phyloP scores from a whole-genome alignment of 2,888 invertebrate genomes.

The Cryptocheilus praepositus region DNA sequence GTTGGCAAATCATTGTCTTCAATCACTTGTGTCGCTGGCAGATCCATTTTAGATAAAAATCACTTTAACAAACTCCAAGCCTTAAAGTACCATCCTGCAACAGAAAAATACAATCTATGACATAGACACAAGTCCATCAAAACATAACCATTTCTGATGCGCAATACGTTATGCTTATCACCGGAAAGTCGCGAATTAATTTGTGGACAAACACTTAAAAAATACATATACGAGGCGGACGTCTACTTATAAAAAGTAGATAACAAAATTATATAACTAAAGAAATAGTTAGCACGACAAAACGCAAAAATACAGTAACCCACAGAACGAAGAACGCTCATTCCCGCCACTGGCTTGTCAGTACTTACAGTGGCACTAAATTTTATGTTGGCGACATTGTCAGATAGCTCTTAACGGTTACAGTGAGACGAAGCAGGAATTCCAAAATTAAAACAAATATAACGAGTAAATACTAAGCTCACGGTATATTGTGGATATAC shows the following conservation, averaged over 20 bases:
- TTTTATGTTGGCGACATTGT: too few species aligned
- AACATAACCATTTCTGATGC: neutral
- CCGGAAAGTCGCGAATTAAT: neutral
- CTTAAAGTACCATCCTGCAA: neutral
- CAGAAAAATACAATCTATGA: neutral
- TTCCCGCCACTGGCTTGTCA: too few species aligned
- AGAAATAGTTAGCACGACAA: too few species aligned
- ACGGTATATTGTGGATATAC: too few species aligned
- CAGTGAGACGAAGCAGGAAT: too few species aligned
- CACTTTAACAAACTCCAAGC: neutral
- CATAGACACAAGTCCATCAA: neutral
- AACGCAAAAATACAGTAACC: too few species aligned
- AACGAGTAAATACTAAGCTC: too few species aligned
- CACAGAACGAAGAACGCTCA: too few species aligned
- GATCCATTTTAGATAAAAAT: conserved; percentile 30
- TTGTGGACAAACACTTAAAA: neutral
- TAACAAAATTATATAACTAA: too few species aligned
- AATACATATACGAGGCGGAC: neutral
- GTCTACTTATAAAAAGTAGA: neutral
- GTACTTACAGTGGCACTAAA: too few species aligned
- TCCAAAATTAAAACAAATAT: too few species aligned
- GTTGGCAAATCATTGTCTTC: conserved; percentile 25
- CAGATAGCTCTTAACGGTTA: too few species aligned
- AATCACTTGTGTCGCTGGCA: conserved; percentile 31
- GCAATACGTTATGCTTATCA: neutral